Evolutionary conservation across 2,888 invertebrate species (phyloP).

Genomic region (Ophion slaviceki): DNA sequence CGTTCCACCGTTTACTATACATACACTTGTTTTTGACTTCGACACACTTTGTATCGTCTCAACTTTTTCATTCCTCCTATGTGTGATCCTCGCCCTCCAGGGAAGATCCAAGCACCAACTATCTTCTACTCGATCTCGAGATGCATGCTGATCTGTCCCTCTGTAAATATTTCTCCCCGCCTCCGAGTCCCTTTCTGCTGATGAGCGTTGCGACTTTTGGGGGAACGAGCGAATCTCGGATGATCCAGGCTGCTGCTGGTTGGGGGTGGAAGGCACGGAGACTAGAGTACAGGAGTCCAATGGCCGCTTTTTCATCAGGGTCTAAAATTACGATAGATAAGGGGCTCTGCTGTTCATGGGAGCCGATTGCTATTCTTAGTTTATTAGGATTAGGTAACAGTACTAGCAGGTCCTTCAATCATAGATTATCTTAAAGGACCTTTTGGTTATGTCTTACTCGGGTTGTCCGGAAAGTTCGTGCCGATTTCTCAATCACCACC

Average conservation of each 20-base stretch:
- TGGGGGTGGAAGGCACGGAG: neutral
- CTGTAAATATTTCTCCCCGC: constrained; percentile 48
- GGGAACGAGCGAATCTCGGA: constrained; percentile 22
- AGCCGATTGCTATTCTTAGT: no score
- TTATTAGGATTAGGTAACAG: no score
- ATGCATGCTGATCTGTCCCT: constrained; percentile 43
- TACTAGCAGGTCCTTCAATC: no score
- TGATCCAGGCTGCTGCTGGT: constrained; percentile 18
- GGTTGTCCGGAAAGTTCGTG: no score
- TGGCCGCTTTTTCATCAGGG: no score
- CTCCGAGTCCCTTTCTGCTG: constrained; percentile 50
- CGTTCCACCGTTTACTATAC: constrained; percentile 6
- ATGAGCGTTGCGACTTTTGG: constrained; percentile 43
- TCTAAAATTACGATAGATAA: no score
- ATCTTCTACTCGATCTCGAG: constrained; percentile 41
- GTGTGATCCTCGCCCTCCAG: neutral
- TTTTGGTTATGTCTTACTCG: no score
- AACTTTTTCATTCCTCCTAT: constrained; percentile 1
- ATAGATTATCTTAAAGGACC: no score
- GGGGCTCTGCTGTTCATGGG: no score
- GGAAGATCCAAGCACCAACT: constrained; percentile 21
- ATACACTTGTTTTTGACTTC: constrained; percentile 14
- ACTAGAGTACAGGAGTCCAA: neutral
- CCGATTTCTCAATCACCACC: no score
- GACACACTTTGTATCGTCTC: constrained; percentile 9